Evolutionary conservation across 2,888 invertebrate genomes (phyloP).

Genomic region (Stratiomys singularior): DNA sequence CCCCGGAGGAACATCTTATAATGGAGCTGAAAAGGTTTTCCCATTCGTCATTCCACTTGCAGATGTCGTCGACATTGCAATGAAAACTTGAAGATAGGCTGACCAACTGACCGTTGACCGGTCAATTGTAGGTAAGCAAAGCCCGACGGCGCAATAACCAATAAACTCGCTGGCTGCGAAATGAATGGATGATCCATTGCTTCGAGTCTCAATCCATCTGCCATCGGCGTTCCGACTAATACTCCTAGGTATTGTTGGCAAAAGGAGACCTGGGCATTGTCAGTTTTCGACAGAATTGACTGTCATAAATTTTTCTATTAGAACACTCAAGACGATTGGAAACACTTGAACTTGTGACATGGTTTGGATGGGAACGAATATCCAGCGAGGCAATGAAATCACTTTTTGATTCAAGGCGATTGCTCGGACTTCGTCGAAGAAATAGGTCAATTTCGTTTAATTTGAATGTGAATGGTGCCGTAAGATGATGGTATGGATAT

Average conservation of each 20-base stretch:
- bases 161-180: background rate
- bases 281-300: conserved; percentile 47
- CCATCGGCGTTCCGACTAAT: background rate
- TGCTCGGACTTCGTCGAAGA: background rate
- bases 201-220: background rate
- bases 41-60: conserved; percentile 2
- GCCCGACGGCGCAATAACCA: background rate
- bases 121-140: conserved; percentile 22
- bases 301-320: conserved; percentile 48
- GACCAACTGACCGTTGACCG: conserved; percentile 42
- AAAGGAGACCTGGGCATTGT: conserved; percentile 18
- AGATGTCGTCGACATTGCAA: conserved; percentile 30
- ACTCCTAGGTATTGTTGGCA: background rate
- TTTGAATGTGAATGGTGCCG: background rate
- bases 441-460: background rate
- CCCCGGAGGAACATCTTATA: too few relatives aligned
- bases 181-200: too few relatives aligned
- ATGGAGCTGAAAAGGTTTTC: background rate
- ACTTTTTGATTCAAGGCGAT: background rate
- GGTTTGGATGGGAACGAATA: conserved; percentile 18
- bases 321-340: conserved; percentile 24
- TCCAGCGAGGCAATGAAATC: background rate
- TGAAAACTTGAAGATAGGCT: conserved; percentile 29
- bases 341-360: conserved; percentile 32
- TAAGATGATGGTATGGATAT: too few relatives aligned